Evolutionary conservation across 1,140 invertebrate genomes (phyloP).

Genomic region (Macrotrachela quadricornifera): DNA sequence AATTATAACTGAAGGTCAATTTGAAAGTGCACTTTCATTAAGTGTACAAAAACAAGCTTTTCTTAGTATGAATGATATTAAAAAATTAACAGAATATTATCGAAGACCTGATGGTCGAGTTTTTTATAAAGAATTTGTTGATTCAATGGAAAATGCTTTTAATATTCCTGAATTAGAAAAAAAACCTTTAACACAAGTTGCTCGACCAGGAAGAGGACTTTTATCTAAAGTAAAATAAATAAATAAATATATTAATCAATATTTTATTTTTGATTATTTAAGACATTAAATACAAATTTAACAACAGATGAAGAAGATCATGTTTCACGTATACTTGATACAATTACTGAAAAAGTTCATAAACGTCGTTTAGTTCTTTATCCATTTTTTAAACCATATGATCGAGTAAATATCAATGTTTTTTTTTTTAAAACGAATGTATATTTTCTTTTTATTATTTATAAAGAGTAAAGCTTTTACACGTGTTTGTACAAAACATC

Average conservation of each 20-base stretch:
- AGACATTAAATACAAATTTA: conserved; percentile 10
- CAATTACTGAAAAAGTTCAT: conserved; percentile 19
- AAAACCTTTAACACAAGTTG: conserved; percentile 22
- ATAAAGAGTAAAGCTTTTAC: conserved; percentile 25
- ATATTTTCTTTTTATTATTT: background rate
- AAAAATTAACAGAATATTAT: conserved; percentile 26
- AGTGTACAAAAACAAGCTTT: conserved; percentile 27
- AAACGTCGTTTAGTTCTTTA: conserved; percentile 23
- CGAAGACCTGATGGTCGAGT: conserved; percentile 21
- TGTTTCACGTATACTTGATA: conserved; percentile 14
- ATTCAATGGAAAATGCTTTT: conserved; percentile 30
- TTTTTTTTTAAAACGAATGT: background rate
- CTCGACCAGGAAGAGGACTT: conserved; percentile 20
- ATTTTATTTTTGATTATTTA: conserved; percentile 1
- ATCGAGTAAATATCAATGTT: conserved; percentile 17
- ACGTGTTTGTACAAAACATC: conserved; percentile 21
- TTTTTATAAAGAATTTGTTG: conserved; percentile 27
- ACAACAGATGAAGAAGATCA: conserved; percentile 16
- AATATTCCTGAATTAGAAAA: conserved; percentile 28
- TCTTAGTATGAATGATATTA: conserved; percentile 20
- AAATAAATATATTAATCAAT: background rate
- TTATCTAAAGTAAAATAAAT: conserved; percentile 19
- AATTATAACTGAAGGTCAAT: conserved; percentile 25
- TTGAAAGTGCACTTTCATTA: conserved; percentile 22
- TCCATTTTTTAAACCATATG: conserved; percentile 30